Conservation (phyloP, 2,797 vertebrate species). For the Pangasius djambal region DNA sequence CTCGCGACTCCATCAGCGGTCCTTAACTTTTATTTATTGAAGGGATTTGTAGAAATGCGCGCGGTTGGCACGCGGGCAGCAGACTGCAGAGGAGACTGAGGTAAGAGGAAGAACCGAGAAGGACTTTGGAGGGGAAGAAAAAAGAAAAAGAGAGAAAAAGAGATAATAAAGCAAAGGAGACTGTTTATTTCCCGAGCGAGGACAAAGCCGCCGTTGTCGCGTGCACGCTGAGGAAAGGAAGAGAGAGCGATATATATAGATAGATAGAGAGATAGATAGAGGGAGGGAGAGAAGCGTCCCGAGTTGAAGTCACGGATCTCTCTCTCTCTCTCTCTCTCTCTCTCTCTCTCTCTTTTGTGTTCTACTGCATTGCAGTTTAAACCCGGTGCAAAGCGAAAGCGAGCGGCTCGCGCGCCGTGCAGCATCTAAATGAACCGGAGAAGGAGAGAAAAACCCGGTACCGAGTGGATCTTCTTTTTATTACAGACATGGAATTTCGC, state of each 20-base stretch:
- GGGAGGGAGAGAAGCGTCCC: conserved; percentile 52
- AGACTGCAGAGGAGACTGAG: conserved; percentile 28
- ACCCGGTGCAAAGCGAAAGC: conserved; percentile 53
- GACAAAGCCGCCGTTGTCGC: conserved; percentile 22
- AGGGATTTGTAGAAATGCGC: neutral
- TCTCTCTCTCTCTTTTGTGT: conserved; percentile 66
- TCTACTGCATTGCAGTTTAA: conserved; percentile 84
- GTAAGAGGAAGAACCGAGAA: neutral
- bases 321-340: conserved; percentile 31
- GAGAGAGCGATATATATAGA: neutral
- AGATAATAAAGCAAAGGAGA: neutral
- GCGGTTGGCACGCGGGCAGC: conserved; percentile 8
- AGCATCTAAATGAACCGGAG: conserved; percentile 73
- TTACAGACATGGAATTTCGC: neutral
- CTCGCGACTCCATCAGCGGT: neutral
- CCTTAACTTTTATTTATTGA: conserved; percentile 8
- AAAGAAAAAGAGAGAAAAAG: too few relatives aligned
- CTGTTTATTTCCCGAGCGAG: neutral
- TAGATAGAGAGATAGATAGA: conserved; percentile 16
- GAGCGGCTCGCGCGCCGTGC: conserved; percentile 58
- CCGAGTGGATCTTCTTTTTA: neutral
- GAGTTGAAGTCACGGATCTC: conserved; percentile 62
- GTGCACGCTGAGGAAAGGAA: conserved; percentile 1
- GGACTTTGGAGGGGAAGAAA: neutral
- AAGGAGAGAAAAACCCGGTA: conserved; percentile 40